Conservation (phyloP, 2,113 vertebrate genomes). For the Australoheros scitulus region DNA sequence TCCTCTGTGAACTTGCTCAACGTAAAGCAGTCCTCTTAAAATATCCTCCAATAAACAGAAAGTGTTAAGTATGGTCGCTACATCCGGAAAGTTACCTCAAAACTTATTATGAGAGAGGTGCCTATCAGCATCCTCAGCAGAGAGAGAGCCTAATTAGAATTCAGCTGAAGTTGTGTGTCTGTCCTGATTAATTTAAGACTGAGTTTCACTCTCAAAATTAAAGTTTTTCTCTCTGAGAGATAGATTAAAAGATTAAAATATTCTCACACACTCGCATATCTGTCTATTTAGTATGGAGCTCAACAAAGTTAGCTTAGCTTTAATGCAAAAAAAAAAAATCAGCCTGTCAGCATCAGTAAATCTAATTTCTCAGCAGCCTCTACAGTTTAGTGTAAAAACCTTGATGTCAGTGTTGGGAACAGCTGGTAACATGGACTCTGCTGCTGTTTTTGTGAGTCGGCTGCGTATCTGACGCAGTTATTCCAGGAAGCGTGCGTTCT, state of each 20-base stretch:
- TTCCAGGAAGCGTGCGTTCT: neutral
- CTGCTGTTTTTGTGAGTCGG: neutral
- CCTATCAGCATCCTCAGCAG: neutral
- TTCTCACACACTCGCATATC: neutral
- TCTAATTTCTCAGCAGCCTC: neutral
- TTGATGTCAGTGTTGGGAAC: too few relatives aligned
- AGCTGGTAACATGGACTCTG: neutral
- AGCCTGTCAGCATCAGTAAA: neutral
- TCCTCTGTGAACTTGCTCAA: neutral
- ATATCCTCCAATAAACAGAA: neutral
- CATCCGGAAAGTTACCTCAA: neutral
- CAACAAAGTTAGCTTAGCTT: neutral
- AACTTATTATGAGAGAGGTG: neutral
- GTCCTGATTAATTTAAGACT: neutral
- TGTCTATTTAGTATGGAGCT: neutral
- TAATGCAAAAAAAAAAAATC: neutral
- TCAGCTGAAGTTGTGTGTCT: neutral
- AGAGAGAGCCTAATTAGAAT: neutral
- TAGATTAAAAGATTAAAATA: constrained; percentile 10
- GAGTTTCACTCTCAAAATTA: neutral
- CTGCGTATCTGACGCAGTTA: neutral
- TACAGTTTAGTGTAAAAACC: too few relatives aligned
- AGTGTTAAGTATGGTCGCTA: neutral
- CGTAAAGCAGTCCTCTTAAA: neutral
- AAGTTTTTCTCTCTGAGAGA: neutral